Percentiles rank a stretch among this genome's conserved stretches.
phyloP scores from a whole-genome alignment of 2,113 vertebrate species.

The Mastomys coucha region DNA sequence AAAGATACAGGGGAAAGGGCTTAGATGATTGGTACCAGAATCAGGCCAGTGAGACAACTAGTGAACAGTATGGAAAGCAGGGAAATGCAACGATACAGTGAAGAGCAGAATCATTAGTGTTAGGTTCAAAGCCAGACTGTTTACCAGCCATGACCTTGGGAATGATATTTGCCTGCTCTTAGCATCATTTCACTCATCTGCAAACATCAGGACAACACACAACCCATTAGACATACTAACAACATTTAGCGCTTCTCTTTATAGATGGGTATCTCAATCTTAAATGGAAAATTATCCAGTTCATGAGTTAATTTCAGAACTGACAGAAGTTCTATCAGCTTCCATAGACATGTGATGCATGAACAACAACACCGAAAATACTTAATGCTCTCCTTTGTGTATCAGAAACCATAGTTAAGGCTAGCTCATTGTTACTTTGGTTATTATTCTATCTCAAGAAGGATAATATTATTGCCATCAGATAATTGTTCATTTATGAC shows the following conservation, averaged over 20 bases:
- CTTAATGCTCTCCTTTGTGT: slow-evolving; percentile 13
- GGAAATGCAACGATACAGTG: not conserved
- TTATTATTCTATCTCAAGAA: slow-evolving; percentile 29
- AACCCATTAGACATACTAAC: not conserved
- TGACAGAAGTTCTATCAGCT: slow-evolving; percentile 3
- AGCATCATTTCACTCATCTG: not conserved
- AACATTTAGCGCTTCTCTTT: slow-evolving; percentile 40
- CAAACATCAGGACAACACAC: not conserved
- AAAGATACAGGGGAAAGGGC: not conserved
- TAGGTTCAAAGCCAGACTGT: not conserved
- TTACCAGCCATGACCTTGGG: not conserved
- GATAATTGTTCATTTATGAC: not conserved
- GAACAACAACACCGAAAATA: not conserved
- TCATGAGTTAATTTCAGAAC: slow-evolving; percentile 49
- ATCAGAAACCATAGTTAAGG: slow-evolving; percentile 23
- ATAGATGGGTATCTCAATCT: not conserved
- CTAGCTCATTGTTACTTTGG: not conserved
- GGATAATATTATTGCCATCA: not conserved
- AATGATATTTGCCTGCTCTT: not conserved
- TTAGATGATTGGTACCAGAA: slow-evolving; percentile 18
- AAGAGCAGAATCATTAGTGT: slow-evolving; percentile 7
- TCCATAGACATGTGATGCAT: slow-evolving; percentile 32
- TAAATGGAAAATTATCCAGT: not conserved
- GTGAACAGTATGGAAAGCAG: not conserved
- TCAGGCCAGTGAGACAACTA: not conserved